Percentiles rank a stretch among this genome's conserved stretches.
Conservation (phyloP, 2,888 invertebrate species). For the Pseudolycoriella hygida region DNA sequence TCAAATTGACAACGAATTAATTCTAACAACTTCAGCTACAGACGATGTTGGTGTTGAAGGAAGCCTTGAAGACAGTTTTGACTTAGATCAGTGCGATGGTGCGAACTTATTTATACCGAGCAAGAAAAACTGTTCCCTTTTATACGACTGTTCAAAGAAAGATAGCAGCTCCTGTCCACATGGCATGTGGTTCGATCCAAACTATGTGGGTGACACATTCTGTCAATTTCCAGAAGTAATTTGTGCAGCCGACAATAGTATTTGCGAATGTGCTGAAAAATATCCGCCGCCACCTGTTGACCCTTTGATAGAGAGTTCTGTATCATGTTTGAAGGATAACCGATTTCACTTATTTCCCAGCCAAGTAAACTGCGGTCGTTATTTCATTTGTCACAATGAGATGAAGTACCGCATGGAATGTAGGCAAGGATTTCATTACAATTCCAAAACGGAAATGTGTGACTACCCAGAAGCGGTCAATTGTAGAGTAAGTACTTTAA, state of each 20-base stretch:
- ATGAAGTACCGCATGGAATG: neutral
- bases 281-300: neutral
- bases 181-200: slow-evolving; percentile 3
- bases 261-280: neutral
- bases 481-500: neutral
- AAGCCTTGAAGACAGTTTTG: too few species aligned
- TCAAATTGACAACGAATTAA: too few species aligned
- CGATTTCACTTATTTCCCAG: neutral
- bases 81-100: too few species aligned
- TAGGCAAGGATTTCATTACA: neutral
- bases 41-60: too few species aligned
- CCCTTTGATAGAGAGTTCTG: neutral
- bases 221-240: neutral
- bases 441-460: neutral
- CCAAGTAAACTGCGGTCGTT: neutral
- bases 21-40: too few species aligned
- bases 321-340: neutral
- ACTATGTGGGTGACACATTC: neutral
- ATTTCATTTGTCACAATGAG: neutral
- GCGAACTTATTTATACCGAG: too few species aligned
- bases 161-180: neutral
- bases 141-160: neutral
- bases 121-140: neutral
- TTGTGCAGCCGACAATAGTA: slow-evolving; percentile 1
- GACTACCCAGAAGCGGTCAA: neutral